Conservation (phyloP, 2,888 invertebrate species). For the Eilema griseolum region DNA sequence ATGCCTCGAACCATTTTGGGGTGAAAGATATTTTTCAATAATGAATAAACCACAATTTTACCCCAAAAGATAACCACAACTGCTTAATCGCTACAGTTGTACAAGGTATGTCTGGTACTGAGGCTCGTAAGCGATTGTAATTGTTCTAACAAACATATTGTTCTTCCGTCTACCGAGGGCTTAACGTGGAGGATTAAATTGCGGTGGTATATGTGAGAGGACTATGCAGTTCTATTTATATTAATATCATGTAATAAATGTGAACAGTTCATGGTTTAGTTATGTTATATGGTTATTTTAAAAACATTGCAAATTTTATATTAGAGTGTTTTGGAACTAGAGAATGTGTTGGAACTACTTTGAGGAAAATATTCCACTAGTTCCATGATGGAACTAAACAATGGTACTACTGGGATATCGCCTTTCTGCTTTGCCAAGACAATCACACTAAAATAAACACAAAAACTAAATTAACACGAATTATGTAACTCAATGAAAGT, state of each 20-base stretch:
- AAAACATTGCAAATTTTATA: background rate
- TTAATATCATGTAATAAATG: constrained; percentile 9
- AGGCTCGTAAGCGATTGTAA: background rate
- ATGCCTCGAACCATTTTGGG: background rate
- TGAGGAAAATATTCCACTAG: too few relatives aligned
- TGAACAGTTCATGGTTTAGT: background rate
- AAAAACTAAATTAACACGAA: too few relatives aligned
- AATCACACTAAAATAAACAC: too few relatives aligned
- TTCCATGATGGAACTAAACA: too few relatives aligned
- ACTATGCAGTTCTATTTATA: constrained; percentile 6
- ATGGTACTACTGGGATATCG: too few relatives aligned
- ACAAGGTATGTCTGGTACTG: background rate
- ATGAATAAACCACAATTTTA: background rate
- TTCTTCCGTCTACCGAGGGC: constrained; percentile 3
- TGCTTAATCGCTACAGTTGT: background rate
- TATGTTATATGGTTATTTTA: background rate
- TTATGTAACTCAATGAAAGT: too few relatives aligned
- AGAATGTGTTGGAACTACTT: too few relatives aligned
- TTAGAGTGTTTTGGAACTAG: too few relatives aligned
- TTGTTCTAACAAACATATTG: background rate
- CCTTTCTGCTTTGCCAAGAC: too few relatives aligned
- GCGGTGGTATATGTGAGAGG: constrained; percentile 13
- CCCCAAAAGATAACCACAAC: background rate
- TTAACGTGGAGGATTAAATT: constrained; percentile 14
- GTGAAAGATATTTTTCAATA: too few relatives aligned